Evolutionary conservation across 2,797 vertebrate genomes (phyloP).

Genomic region (Phrynocephalus guinanensis): DNA sequence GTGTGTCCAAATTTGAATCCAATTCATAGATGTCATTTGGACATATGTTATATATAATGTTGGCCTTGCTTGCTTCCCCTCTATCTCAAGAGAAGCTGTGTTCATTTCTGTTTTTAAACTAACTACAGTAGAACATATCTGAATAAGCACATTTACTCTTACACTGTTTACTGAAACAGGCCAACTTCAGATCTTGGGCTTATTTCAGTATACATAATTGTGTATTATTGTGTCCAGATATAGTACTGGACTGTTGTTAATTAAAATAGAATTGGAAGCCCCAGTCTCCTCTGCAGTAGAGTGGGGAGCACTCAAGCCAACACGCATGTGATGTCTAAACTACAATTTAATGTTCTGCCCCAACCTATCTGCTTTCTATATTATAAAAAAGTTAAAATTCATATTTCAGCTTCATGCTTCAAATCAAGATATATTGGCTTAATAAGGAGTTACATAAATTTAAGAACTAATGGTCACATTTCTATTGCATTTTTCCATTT

Average conservation of each 20-base stretch:
- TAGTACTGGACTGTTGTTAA: not conserved
- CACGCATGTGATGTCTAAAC: not conserved
- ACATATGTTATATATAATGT: not conserved
- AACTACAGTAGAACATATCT: not conserved
- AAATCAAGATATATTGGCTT: not conserved
- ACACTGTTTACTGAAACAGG: too few relatives aligned
- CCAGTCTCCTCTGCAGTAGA: not conserved
- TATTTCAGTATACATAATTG: too few relatives aligned
- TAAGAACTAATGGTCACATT: conserved; percentile 55
- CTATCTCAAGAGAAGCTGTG: too few relatives aligned
- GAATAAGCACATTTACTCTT: not conserved
- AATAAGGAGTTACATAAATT: conserved; percentile 9
- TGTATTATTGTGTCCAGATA: too few relatives aligned
- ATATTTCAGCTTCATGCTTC: conserved; percentile 5
- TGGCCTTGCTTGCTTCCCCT: not conserved
- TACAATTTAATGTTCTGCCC: not conserved
- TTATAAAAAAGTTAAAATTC: not conserved
- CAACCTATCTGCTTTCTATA: not conserved
- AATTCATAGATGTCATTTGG: not conserved
- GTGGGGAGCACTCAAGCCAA: not conserved
- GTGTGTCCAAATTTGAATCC: not conserved
- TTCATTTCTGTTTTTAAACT: not conserved
- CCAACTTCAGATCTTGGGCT: too few relatives aligned
- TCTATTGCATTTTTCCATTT: conserved; percentile 47
- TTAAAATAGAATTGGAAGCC: not conserved